Evolutionary conservation across 2,113 vertebrate species (phyloP), one percentile per base, ranked within the genome.

Genomic region (Gobio gobio): DNA sequence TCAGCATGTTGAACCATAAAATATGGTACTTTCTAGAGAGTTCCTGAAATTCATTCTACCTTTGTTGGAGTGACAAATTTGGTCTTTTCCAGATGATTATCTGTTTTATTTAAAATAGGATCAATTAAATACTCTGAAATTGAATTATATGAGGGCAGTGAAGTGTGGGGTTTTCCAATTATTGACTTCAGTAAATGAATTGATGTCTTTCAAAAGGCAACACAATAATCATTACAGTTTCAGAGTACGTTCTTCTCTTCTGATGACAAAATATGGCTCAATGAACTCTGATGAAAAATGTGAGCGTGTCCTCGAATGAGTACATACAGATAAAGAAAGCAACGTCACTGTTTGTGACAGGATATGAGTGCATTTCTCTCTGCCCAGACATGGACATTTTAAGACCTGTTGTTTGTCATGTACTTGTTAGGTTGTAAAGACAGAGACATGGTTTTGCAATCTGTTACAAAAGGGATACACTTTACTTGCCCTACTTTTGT

Each of bases 121-220:
- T 85, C 13, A 43, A 86, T 88, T 58, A 56, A 82, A 88, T 75
- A 51, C 70, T 66, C 82, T 82, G 81, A 80, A 8, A 24, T 77
- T 24, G 18, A 79, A 89, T 89, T 40, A 74, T 86, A 82, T 10
- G 43, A 58, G 83, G 75, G 68, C 81, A 77, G 85, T 86, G 51
- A 74, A 82, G 58, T 14, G 85, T 85, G 84, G n/a, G 2, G 2
- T 82, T 82, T 85, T 66, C 79, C 78, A 89, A 86, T 87, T 51
- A 86, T 66, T 70, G 86, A 68, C 83, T 87, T 82, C 85, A 83
- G 82, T 64, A 61, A 68, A 79, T 49, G 12, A 76, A 40, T 43
- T 72, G 54, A 63, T 78, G 81, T 20, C 63, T 56, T 86, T 83
- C 75, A 12, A 22, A 78, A 76, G 78, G 61, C 78, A 77, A 61